phyloP scores from a whole-genome alignment of 1,140 invertebrate species.

The Geopemphigus sp. region DNA sequence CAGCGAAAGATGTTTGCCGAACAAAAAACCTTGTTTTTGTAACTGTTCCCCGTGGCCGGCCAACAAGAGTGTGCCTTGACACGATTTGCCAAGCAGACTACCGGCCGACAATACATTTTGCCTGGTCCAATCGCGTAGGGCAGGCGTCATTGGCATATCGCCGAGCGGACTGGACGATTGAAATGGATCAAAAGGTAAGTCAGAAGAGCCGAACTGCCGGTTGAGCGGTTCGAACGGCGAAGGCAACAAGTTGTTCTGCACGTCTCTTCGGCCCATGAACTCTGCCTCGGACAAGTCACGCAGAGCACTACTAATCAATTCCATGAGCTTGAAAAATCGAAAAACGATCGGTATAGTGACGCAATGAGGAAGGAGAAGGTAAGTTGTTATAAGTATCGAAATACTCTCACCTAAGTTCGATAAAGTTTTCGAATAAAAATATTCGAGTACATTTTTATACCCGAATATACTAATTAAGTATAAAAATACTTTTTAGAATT shows the following conservation, averaged over 20 bases:
- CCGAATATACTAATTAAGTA: no score
- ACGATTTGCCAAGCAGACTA: slow-evolving; percentile 81
- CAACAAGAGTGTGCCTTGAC: slow-evolving; percentile 77
- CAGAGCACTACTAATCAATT: slow-evolving; percentile 84
- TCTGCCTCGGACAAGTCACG: slow-evolving; percentile 84
- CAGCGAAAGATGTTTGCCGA: slow-evolving; percentile 85
- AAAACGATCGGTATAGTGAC: no score
- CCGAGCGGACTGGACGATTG: slow-evolving; percentile 49
- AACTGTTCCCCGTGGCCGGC: slow-evolving; percentile 66
- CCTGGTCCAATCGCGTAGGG: slow-evolving; percentile 77
- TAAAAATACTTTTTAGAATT: no score
- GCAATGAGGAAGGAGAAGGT: no score
- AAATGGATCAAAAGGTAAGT: not conserved
- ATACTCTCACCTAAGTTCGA: no score
- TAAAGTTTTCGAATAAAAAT: no score
- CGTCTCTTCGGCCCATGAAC: slow-evolving; percentile 80
- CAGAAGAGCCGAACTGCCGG: not conserved
- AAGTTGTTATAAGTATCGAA: no score
- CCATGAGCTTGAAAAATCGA: slow-evolving; percentile 63
- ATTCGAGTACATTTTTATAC: no score
- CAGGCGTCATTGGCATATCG: slow-evolving; percentile 59
- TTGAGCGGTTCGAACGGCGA: slow-evolving; percentile 58
- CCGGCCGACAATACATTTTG: slow-evolving; percentile 81
- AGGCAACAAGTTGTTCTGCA: slow-evolving; percentile 79
- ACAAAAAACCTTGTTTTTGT: slow-evolving; percentile 70